Evolutionary conservation across 1,140 invertebrate genomes (phyloP).

Genomic region (Elysia chlorotica): DNA sequence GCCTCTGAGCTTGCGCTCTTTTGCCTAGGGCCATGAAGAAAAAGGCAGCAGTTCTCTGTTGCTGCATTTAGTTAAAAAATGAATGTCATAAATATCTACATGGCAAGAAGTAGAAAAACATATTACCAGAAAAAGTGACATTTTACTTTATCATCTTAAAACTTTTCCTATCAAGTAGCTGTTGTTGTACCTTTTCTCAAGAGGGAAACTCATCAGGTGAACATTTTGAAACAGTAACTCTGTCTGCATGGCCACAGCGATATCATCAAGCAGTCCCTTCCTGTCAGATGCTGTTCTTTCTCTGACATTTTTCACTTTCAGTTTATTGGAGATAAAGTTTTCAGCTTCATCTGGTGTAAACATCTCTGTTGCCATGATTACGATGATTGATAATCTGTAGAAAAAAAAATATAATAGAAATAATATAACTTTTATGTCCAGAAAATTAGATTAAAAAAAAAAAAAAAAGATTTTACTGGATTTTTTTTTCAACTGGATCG

Average conservation of each 20-base stretch:
- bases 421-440: too few relatives aligned
- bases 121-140: too few relatives aligned
- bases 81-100: neutral
- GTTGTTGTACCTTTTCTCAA: constrained; percentile 10
- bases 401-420: too few relatives aligned
- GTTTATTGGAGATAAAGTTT: constrained; percentile 12
- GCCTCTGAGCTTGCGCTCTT: too few relatives aligned
- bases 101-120: too few relatives aligned
- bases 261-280: constrained; percentile 16
- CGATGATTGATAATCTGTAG: too few relatives aligned
- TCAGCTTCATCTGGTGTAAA: constrained; percentile 26
- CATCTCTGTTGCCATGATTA: too few relatives aligned
- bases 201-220: constrained; percentile 17
- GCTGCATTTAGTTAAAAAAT: neutral
- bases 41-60: too few relatives aligned
- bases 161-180: neutral
- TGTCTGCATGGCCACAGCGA: constrained; percentile 16
- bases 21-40: too few relatives aligned
- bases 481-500: too few relatives aligned
- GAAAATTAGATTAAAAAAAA: too few relatives aligned
- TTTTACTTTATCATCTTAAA: neutral
- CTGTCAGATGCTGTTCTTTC: constrained; percentile 9
- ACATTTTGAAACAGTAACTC: constrained; percentile 27
- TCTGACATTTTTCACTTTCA: constrained; percentile 12
- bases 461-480: too few relatives aligned